Percentiles rank a stretch among this genome's conserved stretches.
phyloP scores from a whole-genome alignment of 2,797 vertebrate species.

The Eupleurogrammus muticus region DNA sequence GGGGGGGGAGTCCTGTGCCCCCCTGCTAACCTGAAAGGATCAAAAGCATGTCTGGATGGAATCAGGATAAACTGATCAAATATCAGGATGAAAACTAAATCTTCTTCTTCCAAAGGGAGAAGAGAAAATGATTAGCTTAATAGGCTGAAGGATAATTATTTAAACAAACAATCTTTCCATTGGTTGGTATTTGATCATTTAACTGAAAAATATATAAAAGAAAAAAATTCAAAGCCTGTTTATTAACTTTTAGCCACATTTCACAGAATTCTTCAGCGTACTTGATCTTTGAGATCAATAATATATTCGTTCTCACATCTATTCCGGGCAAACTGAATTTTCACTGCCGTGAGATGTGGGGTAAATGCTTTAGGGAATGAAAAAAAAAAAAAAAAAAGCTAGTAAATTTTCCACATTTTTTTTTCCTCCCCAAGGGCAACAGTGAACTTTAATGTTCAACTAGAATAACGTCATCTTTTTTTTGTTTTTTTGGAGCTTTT shows the following conservation, averaged over 20 bases:
- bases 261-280: not conserved
- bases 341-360: not conserved
- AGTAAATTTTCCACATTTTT: not conserved
- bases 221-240: not conserved
- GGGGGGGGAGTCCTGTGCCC: slow-evolving; percentile 41
- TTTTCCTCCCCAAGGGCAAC: not conserved
- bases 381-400: no score
- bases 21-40: slow-evolving; percentile 62
- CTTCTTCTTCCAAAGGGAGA: slow-evolving; percentile 24
- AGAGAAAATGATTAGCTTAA: slow-evolving; percentile 53
- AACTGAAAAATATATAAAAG: not conserved
- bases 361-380: not conserved
- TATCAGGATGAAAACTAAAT: slow-evolving; percentile 56
- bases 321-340: not conserved
- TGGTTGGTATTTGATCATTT: not conserved
- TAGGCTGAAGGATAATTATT: slow-evolving; percentile 49
- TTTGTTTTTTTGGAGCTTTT: not conserved
- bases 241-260: not conserved
- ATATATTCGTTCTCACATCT: not conserved
- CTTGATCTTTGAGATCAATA: not conserved
- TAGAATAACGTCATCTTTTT: not conserved
- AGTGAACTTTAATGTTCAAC: not conserved
- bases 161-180: slow-evolving; percentile 13
- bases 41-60: slow-evolving; percentile 55
- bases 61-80: slow-evolving; percentile 47